Conservation (phyloP, 1,140 invertebrate species). For the Triops longicaudatus region DNA sequence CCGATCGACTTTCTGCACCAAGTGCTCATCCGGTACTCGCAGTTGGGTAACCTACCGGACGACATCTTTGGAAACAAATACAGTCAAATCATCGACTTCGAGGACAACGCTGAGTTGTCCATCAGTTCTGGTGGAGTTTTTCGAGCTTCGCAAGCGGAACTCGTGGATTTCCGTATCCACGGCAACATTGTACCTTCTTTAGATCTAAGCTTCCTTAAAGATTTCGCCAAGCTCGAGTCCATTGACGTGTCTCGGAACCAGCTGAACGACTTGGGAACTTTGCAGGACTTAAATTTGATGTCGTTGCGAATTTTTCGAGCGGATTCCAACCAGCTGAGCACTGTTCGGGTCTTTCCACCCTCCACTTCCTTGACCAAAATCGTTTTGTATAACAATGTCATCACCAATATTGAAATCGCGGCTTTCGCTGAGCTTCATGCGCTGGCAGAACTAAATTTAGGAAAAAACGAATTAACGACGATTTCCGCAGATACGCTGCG, state of each 20-base stretch:
- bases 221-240: conserved; percentile 10
- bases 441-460: not conserved
- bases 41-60: not conserved
- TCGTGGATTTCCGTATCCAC: not conserved
- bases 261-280: not conserved
- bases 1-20: not conserved
- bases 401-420: not conserved
- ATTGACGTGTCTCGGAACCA: not conserved
- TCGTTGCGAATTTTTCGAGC: not conserved
- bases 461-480: not conserved
- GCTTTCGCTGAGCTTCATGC: not conserved
- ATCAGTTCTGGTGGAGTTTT: not conserved
- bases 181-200: not conserved
- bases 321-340: not conserved
- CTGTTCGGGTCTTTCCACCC: not conserved
- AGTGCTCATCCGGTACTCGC: not conserved
- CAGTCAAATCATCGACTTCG: not conserved
- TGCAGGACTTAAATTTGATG: not conserved
- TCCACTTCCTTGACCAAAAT: not conserved
- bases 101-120: not conserved
- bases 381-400: not conserved
- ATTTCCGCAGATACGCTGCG: not conserved
- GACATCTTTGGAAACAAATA: not conserved
- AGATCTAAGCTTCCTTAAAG: not conserved
- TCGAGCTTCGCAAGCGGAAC: not conserved